Evolutionary conservation across 37 sponge, comb jelly and placozoan genomes (phyloP).

Genomic region (Halichondria panicea): DNA sequence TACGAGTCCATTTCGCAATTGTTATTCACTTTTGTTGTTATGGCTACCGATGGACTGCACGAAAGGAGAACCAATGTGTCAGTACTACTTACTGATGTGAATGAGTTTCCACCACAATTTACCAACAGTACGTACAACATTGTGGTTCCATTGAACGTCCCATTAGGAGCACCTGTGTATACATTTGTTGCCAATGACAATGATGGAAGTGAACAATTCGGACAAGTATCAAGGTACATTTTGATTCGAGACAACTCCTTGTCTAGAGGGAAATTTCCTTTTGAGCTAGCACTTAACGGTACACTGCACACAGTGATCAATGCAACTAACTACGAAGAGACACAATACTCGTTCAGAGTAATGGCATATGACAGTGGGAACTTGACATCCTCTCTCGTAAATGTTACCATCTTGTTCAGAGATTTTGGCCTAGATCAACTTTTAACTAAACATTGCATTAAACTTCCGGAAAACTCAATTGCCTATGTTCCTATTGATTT

Average conservation of each 20-base stretch:
- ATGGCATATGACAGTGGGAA: conserved; percentile 27
- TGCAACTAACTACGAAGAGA: conserved; percentile 10
- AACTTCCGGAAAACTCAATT: conserved; percentile 29
- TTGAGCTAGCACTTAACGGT: conserved; percentile 33
- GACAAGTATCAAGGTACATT: conserved; percentile 22
- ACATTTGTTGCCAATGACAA: conserved; percentile 31
- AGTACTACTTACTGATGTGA: conserved; percentile 38
- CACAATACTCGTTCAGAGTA: conserved; percentile 34
- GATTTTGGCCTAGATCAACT: background rate
- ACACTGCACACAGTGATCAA: conserved; percentile 21
- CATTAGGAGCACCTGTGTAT: background rate
- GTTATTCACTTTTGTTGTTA: conserved; percentile 22
- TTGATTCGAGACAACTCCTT: conserved; percentile 15
- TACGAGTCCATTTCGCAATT: conserved; percentile 13
- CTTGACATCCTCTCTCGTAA: conserved; percentile 17
- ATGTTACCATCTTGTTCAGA: conserved; percentile 23
- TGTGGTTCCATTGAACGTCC: conserved; percentile 6
- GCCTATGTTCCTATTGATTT: conserved; percentile 33
- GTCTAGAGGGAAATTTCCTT: conserved; percentile 29
- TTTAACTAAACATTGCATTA: conserved; percentile 32
- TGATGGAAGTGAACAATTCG: conserved; percentile 33
- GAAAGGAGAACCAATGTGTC: conserved; percentile 8
- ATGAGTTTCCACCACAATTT: conserved; percentile 48
- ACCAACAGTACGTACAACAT: conserved; percentile 17
- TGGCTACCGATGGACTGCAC: conserved; percentile 32